Evolutionary conservation across 2,113 vertebrate genomes (phyloP).

Genomic region (Laticauda colubrina): DNA sequence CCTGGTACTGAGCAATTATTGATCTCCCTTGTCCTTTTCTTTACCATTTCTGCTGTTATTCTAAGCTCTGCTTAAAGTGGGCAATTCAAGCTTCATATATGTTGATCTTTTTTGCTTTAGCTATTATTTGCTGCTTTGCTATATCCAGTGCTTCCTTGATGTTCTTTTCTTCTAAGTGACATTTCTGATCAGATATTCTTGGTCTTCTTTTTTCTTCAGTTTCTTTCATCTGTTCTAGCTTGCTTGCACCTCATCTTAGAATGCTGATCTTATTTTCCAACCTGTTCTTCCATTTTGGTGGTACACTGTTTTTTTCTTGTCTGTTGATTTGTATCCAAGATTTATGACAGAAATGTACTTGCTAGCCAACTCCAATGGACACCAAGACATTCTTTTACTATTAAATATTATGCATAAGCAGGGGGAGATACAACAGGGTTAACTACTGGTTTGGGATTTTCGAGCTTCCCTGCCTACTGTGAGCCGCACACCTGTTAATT

Average conservation of each 20-base stretch:
- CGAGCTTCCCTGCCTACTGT: too few relatives aligned
- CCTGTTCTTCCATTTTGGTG: neutral
- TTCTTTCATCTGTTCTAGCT: neutral
- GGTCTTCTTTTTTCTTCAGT: neutral
- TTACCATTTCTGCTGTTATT: neutral
- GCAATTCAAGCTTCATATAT: neutral
- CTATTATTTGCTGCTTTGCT: neutral
- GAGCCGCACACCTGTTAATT: too few relatives aligned
- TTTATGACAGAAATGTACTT: neutral
- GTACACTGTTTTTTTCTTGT: neutral
- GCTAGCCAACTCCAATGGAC: neutral
- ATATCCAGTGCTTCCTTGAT: neutral
- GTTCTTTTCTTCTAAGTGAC: neutral
- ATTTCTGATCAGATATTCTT: neutral
- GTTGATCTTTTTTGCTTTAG: neutral
- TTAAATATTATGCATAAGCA: neutral
- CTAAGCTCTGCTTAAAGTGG: neutral
- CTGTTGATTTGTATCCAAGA: neutral
- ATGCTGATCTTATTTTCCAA: neutral
- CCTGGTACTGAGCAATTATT: neutral
- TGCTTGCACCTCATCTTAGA: neutral
- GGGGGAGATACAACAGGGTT: too few relatives aligned
- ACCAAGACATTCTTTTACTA: neutral
- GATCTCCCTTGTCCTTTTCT: neutral
- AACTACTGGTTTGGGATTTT: too few relatives aligned